phyloP scores from a whole-genome alignment of 2,113 vertebrate species.

The Sakesphorus luctuosus region DNA sequence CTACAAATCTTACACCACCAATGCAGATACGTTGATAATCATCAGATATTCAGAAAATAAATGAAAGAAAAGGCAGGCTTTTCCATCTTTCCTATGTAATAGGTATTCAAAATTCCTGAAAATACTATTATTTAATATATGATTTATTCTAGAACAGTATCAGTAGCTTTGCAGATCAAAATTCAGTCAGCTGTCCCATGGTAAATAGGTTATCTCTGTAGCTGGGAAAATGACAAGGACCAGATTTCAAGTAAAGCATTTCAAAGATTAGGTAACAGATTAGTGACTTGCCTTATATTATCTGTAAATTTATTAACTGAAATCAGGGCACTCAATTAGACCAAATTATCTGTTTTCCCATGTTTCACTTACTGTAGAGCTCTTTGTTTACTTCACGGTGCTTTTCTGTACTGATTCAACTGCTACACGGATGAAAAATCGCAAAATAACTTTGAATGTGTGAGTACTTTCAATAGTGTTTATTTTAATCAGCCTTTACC shows the following conservation, averaged over 20 bases:
- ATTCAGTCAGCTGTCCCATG: neutral
- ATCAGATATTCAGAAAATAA: neutral
- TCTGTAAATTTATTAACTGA: slow-evolving; percentile 7
- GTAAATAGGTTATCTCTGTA: neutral
- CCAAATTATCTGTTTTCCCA: neutral
- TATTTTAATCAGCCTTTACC: neutral
- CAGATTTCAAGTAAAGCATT: slow-evolving; percentile 4
- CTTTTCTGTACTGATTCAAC: neutral
- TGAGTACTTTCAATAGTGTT: neutral
- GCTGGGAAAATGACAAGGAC: neutral
- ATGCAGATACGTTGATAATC: neutral
- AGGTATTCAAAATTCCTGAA: neutral
- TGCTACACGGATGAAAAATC: neutral
- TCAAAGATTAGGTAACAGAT: neutral
- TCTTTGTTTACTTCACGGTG: neutral
- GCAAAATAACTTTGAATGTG: neutral
- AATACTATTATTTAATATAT: neutral
- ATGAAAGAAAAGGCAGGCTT: neutral
- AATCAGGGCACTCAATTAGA: neutral
- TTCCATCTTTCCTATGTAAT: neutral
- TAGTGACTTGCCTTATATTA: neutral
- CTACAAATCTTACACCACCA: neutral
- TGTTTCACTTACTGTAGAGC: neutral
- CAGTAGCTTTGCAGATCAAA: neutral
- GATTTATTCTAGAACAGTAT: neutral